Conservation (phyloP, 2,113 vertebrate genomes). For the Glaucomys volans region DNA sequence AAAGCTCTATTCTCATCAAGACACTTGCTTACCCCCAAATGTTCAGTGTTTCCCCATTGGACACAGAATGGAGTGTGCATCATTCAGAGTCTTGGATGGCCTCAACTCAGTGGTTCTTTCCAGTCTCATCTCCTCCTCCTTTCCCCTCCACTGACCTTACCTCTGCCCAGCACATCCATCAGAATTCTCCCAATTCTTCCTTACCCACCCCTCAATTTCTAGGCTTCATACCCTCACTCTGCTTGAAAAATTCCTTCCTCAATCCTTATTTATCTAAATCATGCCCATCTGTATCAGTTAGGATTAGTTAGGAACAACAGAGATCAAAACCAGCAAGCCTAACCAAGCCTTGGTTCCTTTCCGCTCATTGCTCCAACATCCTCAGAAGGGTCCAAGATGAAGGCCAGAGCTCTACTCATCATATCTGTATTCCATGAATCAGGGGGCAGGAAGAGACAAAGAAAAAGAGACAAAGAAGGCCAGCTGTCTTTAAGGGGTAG, state of each 20-base stretch:
- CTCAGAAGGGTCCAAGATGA: neutral
- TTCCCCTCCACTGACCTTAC: neutral
- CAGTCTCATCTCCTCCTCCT: neutral
- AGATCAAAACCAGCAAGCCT: neutral
- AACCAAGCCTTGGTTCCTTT: neutral
- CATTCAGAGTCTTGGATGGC: neutral
- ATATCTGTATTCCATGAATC: neutral
- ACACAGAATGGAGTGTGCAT: neutral
- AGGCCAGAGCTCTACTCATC: neutral
- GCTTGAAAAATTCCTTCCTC: neutral
- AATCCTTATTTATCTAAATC: neutral
- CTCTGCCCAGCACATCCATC: neutral
- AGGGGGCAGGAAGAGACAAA: neutral
- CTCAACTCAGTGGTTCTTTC: neutral
- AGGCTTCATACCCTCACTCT: neutral
- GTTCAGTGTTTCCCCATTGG: neutral
- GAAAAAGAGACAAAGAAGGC: neutral
- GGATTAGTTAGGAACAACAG: neutral
- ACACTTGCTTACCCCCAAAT: neutral
- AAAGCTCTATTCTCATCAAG: neutral
- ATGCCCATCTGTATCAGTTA: neutral
- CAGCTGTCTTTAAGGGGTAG: neutral
- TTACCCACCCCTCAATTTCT: neutral
- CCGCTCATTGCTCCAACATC: neutral
- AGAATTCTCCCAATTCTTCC: neutral